These are phyloP conservation scores for Eupithecia subumbrata DNA, from an alignment of 2,888 invertebrate species.

Conservation along the genomic window DNA sequence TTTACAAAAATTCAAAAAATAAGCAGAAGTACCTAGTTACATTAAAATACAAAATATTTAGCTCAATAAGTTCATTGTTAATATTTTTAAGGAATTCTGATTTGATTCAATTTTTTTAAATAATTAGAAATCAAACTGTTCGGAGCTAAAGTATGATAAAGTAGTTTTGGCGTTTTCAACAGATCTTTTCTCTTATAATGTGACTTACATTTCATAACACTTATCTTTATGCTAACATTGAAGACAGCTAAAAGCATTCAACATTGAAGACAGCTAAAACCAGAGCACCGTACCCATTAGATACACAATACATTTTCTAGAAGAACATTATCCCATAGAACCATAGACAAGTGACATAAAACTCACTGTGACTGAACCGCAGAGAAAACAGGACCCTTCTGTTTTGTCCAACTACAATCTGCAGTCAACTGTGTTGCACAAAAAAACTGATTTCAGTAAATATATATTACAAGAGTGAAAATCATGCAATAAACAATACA, in stretches of 20 bases:
- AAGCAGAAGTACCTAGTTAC: not conserved
- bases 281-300: constrained; percentile 7
- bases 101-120: no score
- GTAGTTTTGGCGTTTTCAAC: not conserved
- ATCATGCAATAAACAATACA: not conserved
- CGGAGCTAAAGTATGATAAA: not conserved
- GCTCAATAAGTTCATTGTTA: no score
- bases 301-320: constrained; percentile 9
- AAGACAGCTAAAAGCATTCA: not conserved
- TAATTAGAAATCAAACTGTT: no score
- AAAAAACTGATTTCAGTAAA: constrained; percentile 27
- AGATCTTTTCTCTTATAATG: no score
- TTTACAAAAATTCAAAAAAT: not conserved
- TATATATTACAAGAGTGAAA: not conserved
- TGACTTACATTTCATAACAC: not conserved
- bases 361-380: constrained; percentile 49
- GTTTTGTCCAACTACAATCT: constrained; percentile 28
- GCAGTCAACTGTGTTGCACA: constrained; percentile 36
- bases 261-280: no score
- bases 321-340: constrained; percentile 17
- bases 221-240: not conserved
- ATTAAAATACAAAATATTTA: no score
- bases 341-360: constrained; percentile 42
- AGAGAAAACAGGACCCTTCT: constrained; percentile 26
- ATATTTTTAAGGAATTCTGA: no score